phyloP scores from a whole-genome alignment of 2,888 invertebrate species.

The Diloba caeruleocephala region DNA sequence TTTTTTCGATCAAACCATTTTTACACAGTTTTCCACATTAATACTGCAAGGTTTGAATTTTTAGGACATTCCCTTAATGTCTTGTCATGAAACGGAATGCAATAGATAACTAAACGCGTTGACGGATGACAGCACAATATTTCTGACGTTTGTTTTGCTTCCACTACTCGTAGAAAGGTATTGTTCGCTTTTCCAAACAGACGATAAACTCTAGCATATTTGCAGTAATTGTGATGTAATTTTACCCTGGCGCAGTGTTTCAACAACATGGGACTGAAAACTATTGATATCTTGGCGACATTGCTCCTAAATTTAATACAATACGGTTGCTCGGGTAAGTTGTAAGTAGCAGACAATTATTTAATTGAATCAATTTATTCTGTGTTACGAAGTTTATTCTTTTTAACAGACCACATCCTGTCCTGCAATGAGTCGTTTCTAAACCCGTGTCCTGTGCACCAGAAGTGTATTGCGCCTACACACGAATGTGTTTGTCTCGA shows the following conservation, averaged over 20 bases:
- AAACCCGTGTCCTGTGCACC: constrained; percentile 69
- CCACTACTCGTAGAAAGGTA: constrained; percentile 61
- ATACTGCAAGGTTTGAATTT: too few species aligned
- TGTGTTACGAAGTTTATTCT: constrained; percentile 78
- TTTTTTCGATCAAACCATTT: too few species aligned
- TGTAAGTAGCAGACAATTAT: constrained; percentile 77
- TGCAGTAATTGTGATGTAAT: constrained; percentile 75
- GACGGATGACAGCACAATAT: constrained; percentile 49
- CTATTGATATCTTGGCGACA: constrained; percentile 69
- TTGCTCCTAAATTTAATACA: constrained; percentile 75
- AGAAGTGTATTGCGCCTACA: constrained; percentile 70
- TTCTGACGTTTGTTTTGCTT: constrained; percentile 73
- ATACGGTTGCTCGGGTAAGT: constrained; percentile 80
- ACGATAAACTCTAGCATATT: constrained; percentile 57
- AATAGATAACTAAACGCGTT: constrained; percentile 43
- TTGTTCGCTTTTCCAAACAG: constrained; percentile 61
- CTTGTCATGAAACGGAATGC: too few species aligned
- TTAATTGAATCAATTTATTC: constrained; percentile 87
- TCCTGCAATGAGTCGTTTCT: constrained; percentile 75
- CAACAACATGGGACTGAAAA: constrained; percentile 71
- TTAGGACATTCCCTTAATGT: too few species aligned
- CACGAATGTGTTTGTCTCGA: constrained; percentile 70
- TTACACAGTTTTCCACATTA: too few species aligned
- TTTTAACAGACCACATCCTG: constrained; percentile 88
- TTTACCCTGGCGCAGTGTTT: constrained; percentile 42